Percentiles rank a stretch among this genome's conserved stretches.
These are phyloP conservation scores for Henricia sp. DNA, from an alignment of 53 echinoderm and acorn worm genomes.

Conservation along the genomic window DNA sequence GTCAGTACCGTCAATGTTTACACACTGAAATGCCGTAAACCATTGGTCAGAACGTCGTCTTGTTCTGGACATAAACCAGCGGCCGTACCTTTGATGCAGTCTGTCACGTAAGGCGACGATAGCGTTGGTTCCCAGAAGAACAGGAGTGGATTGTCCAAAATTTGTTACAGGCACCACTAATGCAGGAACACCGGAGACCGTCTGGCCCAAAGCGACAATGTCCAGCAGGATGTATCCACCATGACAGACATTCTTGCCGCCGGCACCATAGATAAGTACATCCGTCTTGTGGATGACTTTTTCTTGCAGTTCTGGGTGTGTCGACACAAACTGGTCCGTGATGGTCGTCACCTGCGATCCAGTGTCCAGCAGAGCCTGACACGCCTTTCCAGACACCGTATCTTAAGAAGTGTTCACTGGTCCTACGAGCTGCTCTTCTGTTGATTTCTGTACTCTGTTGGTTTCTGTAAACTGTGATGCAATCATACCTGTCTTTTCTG, in stretches of 20 bases:
- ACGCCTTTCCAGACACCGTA: neutral
- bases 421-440: neutral
- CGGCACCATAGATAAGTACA: neutral
- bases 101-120: constrained; percentile 26
- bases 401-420: neutral
- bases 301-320: neutral
- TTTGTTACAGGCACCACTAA: constrained; percentile 4
- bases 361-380: constrained; percentile 17
- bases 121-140: constrained; percentile 60
- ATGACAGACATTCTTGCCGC: constrained; percentile 7
- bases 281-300: neutral
- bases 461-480: neutral
- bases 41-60: too few relatives aligned
- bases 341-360: constrained; percentile 23
- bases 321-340: neutral
- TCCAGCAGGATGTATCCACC: neutral
- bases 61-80: constrained; percentile 51
- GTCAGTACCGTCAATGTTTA: too few relatives aligned
- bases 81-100: constrained; percentile 36
- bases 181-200: neutral
- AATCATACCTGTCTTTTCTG: neutral
- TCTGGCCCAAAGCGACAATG: neutral
- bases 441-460: neutral
- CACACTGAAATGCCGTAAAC: too few relatives aligned
- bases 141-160: neutral